phyloP scores from a whole-genome alignment of 2,113 vertebrate genomes.

The Ceyx cyanopectus region DNA sequence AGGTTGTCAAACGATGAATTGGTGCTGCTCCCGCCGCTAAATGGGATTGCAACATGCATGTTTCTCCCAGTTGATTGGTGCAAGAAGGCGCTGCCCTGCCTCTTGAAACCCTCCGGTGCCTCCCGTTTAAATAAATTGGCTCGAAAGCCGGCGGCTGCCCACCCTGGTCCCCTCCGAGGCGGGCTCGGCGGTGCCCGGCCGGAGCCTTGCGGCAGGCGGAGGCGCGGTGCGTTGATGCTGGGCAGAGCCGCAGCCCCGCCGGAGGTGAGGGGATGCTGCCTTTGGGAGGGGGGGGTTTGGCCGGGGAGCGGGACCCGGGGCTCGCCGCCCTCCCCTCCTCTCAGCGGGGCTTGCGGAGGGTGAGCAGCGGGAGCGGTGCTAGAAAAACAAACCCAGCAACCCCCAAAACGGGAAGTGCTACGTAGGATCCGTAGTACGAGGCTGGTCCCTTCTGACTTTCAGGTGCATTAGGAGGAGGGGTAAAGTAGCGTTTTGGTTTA shows the following conservation, averaged over 20 bases:
- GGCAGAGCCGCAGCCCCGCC: conserved; percentile 64
- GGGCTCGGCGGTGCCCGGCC: conserved; percentile 4
- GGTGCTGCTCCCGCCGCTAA: conserved; percentile 48
- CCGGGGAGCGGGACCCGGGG: not conserved
- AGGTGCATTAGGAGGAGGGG: conserved; percentile 45
- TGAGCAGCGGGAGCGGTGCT: not conserved
- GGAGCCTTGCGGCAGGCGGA: conserved; percentile 29
- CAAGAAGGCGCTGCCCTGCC: conserved; percentile 49
- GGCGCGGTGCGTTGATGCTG: conserved; percentile 67
- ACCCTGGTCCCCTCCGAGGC: conserved; percentile 19
- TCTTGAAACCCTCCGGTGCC: conserved; percentile 30
- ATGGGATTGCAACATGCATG: conserved; percentile 3
- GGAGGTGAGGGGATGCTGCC: conserved; percentile 72
- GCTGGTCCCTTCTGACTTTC: conserved; percentile 12
- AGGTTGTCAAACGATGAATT: not conserved
- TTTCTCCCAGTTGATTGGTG: conserved; percentile 52
- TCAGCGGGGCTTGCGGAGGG: not conserved
- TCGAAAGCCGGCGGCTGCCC: conserved; percentile 21
- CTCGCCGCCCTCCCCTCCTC: not conserved
- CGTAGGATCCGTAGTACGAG: not conserved
- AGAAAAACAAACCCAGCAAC: not conserved
- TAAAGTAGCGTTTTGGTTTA: not conserved
- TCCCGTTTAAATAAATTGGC: conserved; percentile 63
- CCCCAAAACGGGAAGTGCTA: not conserved
- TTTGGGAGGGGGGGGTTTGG: not conserved